Evolutionary conservation across 1,140 invertebrate species (phyloP), one percentile per base, ranked within the genome.

Genomic region (Ceratosolen solmsi): DNA sequence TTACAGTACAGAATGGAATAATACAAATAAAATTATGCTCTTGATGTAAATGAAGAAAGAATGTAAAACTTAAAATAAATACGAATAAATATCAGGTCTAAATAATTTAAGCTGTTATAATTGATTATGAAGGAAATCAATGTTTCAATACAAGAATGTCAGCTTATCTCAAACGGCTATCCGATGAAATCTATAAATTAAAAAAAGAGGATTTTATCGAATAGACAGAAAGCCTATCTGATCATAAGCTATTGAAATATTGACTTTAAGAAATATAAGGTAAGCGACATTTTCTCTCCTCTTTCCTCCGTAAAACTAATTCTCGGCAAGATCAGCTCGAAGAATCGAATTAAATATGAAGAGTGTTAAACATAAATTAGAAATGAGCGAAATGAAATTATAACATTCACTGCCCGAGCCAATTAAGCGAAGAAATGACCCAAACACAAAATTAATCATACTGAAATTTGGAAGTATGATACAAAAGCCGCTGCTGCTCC

Each of bases 391-490:
- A 68, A 68, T 68, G 38, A 68, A 68, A 36, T 38, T 68, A n/a
- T 38, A 17, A 68, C 15, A 38, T 38, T 38, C 20, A 38, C 4
- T 68, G 17, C 22, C 4, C 1, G 27, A 17, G 36, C 33, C 22
- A 68, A 68, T 68, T 68, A 68, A 68, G 15, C 22, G 17, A 20
- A 0, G 22, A 38, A 68, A 68, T 65, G 22, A 68, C n/a, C 60
- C 9, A 68, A 68, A 68, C 49, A 73, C 22, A 74, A 65, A 41
- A 58, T 60, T 56, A 71, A 83, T 83, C 70, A 83, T 73, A n/a
- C 51, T 83, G 60, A 65, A 74, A 49, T 83, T 36, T 9, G 15
- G 30, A 63, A 70, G 25, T 56, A 38, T 36, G 63, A 77, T 65
- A 5, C 27, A 30, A 49, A 8, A 49, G 25, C n/a, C n/a, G n/a